Conservation (phyloP, 1,140 invertebrate genomes). For the Euura saliciscinereae region DNA sequence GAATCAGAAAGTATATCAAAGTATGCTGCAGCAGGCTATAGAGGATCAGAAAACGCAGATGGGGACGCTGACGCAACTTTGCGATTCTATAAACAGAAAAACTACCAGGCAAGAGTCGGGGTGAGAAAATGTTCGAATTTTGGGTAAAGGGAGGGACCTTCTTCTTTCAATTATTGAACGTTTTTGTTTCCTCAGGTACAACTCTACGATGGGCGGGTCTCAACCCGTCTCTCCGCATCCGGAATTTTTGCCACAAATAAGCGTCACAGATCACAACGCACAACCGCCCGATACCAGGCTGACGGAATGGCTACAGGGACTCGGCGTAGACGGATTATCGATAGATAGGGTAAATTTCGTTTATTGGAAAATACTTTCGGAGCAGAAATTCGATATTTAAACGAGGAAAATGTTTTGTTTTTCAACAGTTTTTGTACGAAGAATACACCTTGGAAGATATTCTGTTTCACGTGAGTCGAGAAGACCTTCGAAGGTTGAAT, state of each 20-base stretch:
- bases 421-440: constrained; percentile 71
- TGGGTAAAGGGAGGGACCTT: background rate
- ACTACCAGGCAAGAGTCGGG: constrained; percentile 39
- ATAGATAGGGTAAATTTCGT: constrained; percentile 59
- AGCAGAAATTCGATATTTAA: background rate
- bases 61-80: constrained; percentile 55
- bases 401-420: no score
- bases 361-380: background rate
- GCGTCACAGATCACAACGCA: constrained; percentile 36
- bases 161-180: background rate
- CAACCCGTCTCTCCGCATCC: constrained; percentile 24
- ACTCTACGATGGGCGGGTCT: constrained; percentile 33
- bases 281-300: constrained; percentile 55
- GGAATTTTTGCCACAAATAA: constrained; percentile 45
- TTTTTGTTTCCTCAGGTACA: constrained; percentile 30
- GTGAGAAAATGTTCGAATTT: constrained; percentile 28
- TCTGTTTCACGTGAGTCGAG: constrained; percentile 72
- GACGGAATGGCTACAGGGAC: constrained; percentile 64
- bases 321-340: constrained; percentile 64
- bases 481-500: constrained; percentile 76
- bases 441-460: constrained; percentile 82
- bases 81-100: constrained; percentile 50
- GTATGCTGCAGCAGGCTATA: constrained; percentile 71
- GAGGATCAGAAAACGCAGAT: constrained; percentile 72
- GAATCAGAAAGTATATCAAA: constrained; percentile 73